Evolutionary conservation across 2,888 invertebrate genomes (phyloP), one percentile per base, ranked within the genome.

Genomic region (Macropis europaea): DNA sequence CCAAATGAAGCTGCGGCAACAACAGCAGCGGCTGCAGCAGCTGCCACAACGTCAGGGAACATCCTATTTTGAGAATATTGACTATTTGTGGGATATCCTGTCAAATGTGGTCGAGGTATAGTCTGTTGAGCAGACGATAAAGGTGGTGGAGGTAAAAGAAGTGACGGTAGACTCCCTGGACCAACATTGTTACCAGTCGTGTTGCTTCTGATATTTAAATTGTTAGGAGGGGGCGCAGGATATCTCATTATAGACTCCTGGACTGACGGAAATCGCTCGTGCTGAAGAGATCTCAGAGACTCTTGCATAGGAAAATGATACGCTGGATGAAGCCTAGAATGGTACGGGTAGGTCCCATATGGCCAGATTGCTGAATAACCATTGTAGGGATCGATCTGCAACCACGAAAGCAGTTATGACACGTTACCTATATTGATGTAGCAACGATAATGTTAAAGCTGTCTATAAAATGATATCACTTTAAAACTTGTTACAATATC

Each of bases 21-120:
- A 2, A 75, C 75, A 0, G 85, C 85, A 1, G 84, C 83, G 1
- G 84, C 83, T 1, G 83, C 79, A 0, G 83, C 80, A 0, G 84
- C 83, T 1, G 85, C 82, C 5, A 85, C 78, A 1, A 83, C 66
- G 4, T 84, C 73, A 2, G 85, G 83, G 3, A 82, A 69, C 60
- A 82, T 80, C 32, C 77, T 73, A 13, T 68, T 79, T 0, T 63
- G 45, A 1, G 70, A 43, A 3, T 63, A 70, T 24, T 81, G 82
- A 17, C 30, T 61, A n/a, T 28, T 67, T 9, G 62, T 15, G 0
- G 74, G 2, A 26, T 73, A 82, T 0, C 36, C 40, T 0, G 45
- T 22, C 15, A 70, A n/a, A 15, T 66, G 22, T 6, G 43, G 22
- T 19, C 67, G 61, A 5, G 56, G 38, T 19, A 77, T 3, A 6